Conservation (phyloP, 2,888 invertebrate species). For the Empis livida region DNA sequence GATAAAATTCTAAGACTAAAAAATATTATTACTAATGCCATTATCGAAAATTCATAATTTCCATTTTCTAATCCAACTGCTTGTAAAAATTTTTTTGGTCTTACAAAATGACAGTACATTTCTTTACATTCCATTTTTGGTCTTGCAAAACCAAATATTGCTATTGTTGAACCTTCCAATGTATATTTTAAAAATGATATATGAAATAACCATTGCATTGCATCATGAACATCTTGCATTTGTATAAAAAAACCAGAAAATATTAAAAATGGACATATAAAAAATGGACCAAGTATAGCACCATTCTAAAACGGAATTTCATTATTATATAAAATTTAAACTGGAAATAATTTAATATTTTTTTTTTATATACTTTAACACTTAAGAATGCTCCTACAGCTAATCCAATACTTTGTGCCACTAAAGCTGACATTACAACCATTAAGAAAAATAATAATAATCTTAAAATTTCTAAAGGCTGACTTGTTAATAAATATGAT, state of each 20-base stretch:
- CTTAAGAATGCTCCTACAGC: slow-evolving; percentile 71
- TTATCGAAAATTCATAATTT: slow-evolving; percentile 50
- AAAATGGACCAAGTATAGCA: slow-evolving; percentile 78
- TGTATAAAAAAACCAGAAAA: slow-evolving; percentile 91
- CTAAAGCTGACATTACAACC: slow-evolving; percentile 63
- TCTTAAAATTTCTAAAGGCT: slow-evolving; percentile 62
- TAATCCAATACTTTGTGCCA: slow-evolving; percentile 76
- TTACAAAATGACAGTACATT: slow-evolving; percentile 60
- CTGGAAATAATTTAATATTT: neutral
- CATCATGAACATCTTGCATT: slow-evolving; percentile 62
- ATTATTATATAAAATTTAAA: neutral
- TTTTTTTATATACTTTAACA: slow-evolving; percentile 49
- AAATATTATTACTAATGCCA: slow-evolving; percentile 51
- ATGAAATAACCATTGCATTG: slow-evolving; percentile 75
- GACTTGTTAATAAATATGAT: slow-evolving; percentile 76
- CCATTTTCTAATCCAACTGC: slow-evolving; percentile 57
- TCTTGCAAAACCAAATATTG: slow-evolving; percentile 72
- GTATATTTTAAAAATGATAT: slow-evolving; percentile 81
- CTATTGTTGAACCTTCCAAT: slow-evolving; percentile 66
- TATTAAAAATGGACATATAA: slow-evolving; percentile 73
- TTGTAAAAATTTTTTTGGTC: slow-evolving; percentile 59
- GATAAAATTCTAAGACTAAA: slow-evolving; percentile 48
- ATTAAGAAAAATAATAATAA: slow-evolving; percentile 59
- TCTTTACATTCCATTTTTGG: slow-evolving; percentile 58
- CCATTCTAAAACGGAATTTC: slow-evolving; percentile 53